These are phyloP conservation scores for Apteryx mantelli DNA, from an alignment of 2,113 vertebrate species.

Conservation along the genomic window DNA sequence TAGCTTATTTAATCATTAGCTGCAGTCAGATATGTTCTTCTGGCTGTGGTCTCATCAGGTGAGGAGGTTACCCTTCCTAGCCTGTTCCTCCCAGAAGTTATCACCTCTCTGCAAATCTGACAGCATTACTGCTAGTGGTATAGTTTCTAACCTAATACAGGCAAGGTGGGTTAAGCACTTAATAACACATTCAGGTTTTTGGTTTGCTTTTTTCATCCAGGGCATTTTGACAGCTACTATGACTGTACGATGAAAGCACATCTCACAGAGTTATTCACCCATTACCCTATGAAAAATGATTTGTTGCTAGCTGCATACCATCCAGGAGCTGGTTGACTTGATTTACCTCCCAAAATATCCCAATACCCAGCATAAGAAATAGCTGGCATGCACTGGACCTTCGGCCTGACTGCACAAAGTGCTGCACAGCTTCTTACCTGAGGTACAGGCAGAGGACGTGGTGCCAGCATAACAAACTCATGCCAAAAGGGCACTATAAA, in stretches of 20 bases:
- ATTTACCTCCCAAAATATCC: not conserved
- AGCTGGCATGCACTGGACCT: accelerated
- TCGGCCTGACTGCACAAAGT: not conserved
- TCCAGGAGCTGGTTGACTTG: not conserved
- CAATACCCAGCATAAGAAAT: not conserved
- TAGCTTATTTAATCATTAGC: not conserved
- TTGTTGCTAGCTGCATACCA: not conserved
- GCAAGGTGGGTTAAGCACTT: not conserved
- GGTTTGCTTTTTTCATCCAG: not conserved
- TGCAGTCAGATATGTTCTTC: not conserved
- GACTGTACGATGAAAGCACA: not conserved
- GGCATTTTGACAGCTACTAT: not conserved
- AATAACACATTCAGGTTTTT: not conserved
- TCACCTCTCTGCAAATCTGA: not conserved
- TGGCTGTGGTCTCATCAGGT: not conserved
- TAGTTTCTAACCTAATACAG: not conserved
- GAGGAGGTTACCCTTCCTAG: not conserved
- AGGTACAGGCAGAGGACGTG: not conserved
- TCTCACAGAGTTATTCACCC: not conserved
- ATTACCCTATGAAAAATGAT: accelerated
- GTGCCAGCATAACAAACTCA: not conserved
- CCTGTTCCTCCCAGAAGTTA: not conserved
- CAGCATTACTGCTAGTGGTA: not conserved
- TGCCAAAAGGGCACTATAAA: not conserved
- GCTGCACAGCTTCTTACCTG: not conserved